Base-by-base conservation (phyloP, 2,797 vertebrate species). In the Pseudochaenichthys georgianus region DNA sequence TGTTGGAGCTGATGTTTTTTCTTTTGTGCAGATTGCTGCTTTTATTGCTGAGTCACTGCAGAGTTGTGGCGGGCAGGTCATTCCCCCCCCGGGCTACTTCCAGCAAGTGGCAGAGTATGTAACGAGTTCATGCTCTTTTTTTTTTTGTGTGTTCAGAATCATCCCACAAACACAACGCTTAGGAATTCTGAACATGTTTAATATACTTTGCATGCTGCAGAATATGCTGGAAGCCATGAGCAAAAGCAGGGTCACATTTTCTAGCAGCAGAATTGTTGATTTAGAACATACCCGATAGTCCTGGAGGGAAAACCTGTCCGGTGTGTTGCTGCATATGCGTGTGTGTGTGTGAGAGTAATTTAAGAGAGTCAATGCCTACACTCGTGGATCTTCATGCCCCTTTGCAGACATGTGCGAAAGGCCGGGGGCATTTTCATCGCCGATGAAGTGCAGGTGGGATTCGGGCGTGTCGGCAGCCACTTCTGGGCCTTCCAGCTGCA, bases 41-140 rank as follows among this genome's bases (percentile, higher is more conserved):
- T 99, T 99, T 93, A 98, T 98, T 85, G 97, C 97, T 19, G 98
- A 99, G 92, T 99, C 98, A 84, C 91, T 99, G 96, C 98, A 99
- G 95, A 99, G 98, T 90, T 99, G 98, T 86, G 98, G 98, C 46
- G 98, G 98, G 70, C 98, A 99, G 95, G 94, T 99, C 87, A 96
- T 99, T 86, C 98, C 98, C 88, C 98, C 98, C 7, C 86, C 71
- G 77, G 97, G 97, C 90, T 99, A 99, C 90, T 99, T 99, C 96
- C 96, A 98, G 94, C 97, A 97, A 95, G 98, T 99, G 91, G 96
- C 97, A 89, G 86, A 96, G 98, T 99, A 97, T 68, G 98, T 98
- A 96, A 74, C 69, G 71, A 58, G 41, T 16, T 77, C 38, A 59
- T 13, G 43, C 65, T 45, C n/a, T 3, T 31, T 19, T 28, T 23